Conservation (phyloP, 2,113 vertebrate species). For the Rhinopomastus cyanomelas region DNA sequence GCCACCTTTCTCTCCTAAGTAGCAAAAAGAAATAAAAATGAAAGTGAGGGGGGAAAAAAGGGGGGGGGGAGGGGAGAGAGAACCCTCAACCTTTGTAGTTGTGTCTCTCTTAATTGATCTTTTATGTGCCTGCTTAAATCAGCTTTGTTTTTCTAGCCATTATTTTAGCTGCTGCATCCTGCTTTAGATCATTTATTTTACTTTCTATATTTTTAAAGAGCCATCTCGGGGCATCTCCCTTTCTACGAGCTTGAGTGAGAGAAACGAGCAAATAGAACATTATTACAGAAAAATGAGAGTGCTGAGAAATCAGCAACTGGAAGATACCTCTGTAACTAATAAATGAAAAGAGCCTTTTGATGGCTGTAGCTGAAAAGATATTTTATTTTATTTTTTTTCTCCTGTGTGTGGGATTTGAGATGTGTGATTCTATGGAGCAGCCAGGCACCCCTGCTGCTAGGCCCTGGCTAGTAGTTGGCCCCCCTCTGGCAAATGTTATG, state of each 20-base stretch:
- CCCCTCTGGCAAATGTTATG: constrained; percentile 98
- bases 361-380: constrained; percentile 96
- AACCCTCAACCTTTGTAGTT: background rate
- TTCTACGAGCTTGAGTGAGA: constrained; percentile 24
- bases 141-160: constrained; percentile 30
- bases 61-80: background rate
- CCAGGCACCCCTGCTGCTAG: constrained; percentile 91
- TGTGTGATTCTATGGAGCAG: constrained; percentile 87
- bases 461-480: constrained; percentile 87
- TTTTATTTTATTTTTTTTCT: constrained; percentile 93
- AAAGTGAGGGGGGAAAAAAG: background rate
- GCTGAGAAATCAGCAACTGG: constrained; percentile 88
- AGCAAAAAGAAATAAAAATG: constrained; percentile 10
- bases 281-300: constrained; percentile 55
- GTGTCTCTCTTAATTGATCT: constrained; percentile 51
- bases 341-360: constrained; percentile 92
- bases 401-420: constrained; percentile 93
- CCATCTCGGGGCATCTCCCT: background rate
- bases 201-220: constrained; percentile 37
- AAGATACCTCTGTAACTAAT: constrained; percentile 96
- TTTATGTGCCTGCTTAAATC: constrained; percentile 53
- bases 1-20: background rate
- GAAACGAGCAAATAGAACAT: constrained; percentile 62
- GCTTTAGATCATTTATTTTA: constrained; percentile 50
- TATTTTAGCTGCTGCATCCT: constrained; percentile 28